Percentiles rank a stretch among this genome's conserved stretches.
These are phyloP conservation scores for Stenoptilia bipunctidactyla DNA, from an alignment of 2,888 invertebrate genomes.

Conservation along the genomic window DNA sequence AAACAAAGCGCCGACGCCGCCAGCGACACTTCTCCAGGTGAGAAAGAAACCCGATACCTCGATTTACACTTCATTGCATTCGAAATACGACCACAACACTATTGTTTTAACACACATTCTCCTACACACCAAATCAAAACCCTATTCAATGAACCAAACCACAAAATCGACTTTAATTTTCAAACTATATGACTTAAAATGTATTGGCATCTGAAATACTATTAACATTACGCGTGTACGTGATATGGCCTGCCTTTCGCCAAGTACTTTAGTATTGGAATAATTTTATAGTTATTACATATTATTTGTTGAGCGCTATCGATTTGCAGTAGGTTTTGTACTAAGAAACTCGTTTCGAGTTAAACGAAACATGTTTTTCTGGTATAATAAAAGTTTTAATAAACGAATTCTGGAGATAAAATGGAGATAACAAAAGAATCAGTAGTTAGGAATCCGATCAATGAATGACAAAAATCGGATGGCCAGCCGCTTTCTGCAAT, in stretches of 20 bases:
- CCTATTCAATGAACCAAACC: background rate
- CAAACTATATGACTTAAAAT: constrained; percentile 22
- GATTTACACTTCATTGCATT: constrained; percentile 13
- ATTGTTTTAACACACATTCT: constrained; percentile 1
- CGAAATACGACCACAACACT: constrained; percentile 3
- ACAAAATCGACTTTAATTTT: constrained; percentile 18
- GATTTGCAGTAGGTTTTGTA: background rate
- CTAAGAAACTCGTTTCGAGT: too few species aligned
- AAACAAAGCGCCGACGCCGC: constrained; percentile 52
- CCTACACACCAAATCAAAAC: background rate
- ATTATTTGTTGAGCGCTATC: background rate
- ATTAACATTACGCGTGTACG: constrained; percentile 54
- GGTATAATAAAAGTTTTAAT: too few species aligned
- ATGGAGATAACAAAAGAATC: too few species aligned
- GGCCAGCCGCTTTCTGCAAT: too few species aligned
- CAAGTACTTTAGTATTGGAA: constrained; percentile 63
- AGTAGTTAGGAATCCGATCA: too few species aligned
- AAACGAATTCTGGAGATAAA: too few species aligned
- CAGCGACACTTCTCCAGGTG: constrained; percentile 67
- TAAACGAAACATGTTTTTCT: too few species aligned
- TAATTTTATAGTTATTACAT: constrained; percentile 62
- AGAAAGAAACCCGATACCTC: constrained; percentile 61
- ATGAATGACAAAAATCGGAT: too few species aligned
- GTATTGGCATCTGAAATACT: constrained; percentile 26
- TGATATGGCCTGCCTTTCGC: constrained; percentile 63